Percentiles rank a stretch among this genome's conserved stretches.
phyloP scores from a whole-genome alignment of 2,113 vertebrate genomes.

The Siphamia tubifer region DNA sequence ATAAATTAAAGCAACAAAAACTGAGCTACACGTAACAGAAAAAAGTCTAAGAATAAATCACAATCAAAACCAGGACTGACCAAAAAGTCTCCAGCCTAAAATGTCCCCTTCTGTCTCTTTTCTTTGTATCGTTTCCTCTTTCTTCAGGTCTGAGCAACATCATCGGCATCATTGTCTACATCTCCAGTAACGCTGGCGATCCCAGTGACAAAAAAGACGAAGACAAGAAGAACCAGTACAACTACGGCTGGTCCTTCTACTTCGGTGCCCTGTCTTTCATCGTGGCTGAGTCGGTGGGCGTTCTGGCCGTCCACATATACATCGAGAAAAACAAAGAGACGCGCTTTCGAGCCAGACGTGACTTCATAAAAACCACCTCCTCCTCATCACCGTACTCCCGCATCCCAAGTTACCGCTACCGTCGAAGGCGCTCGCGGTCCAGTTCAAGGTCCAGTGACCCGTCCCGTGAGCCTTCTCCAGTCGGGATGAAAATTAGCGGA shows the following conservation, averaged over 20 bases:
- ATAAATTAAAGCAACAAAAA: too few relatives aligned
- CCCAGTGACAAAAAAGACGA: slow-evolving; percentile 95
- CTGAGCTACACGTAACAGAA: too few relatives aligned
- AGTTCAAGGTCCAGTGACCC: slow-evolving; percentile 92
- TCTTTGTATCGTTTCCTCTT: neutral
- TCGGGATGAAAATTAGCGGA: slow-evolving; percentile 77
- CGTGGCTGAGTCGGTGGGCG: slow-evolving; percentile 93
- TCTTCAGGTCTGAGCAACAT: slow-evolving; percentile 94
- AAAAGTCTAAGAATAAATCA: too few relatives aligned
- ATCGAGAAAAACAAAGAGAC: slow-evolving; percentile 97
- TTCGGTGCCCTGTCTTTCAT: slow-evolving; percentile 98
- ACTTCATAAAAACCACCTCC: slow-evolving; percentile 88
- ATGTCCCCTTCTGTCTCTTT: neutral
- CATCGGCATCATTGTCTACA: slow-evolving; percentile 99
- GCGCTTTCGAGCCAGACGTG: slow-evolving; percentile 83
- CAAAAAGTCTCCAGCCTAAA: too few relatives aligned
- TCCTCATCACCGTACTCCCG: slow-evolving; percentile 95
- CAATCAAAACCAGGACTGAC: too few relatives aligned
- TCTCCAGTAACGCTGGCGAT: slow-evolving; percentile 97
- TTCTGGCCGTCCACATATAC: slow-evolving; percentile 96
- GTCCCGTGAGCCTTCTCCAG: slow-evolving; percentile 88
- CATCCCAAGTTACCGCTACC: slow-evolving; percentile 93
- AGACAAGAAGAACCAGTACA: slow-evolving; percentile 96
- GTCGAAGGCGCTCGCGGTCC: slow-evolving; percentile 88
- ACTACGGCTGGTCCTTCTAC: slow-evolving; percentile 98